Base-by-base conservation (phyloP, 2,888 invertebrate species). In the Patella caerulea region DNA sequence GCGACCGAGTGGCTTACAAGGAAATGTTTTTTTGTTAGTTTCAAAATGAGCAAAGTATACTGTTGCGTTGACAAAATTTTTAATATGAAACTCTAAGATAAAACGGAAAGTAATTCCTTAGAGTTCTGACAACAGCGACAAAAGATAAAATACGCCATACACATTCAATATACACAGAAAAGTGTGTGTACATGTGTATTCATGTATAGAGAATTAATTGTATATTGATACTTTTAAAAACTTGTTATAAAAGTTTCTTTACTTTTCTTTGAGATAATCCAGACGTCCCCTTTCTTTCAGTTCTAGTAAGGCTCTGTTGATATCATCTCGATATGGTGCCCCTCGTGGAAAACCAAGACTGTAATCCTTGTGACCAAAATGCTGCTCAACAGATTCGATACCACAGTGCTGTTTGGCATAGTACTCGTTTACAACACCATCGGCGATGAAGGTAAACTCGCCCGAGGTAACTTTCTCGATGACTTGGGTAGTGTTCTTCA, bases 271-370 rank as follows among this genome's bases (percentile, higher is more conserved):
- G 0, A 89, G 76, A 4, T 75, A 52, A 75, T 89, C 89, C 71
- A 89, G 75, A 0, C 77, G 75, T 9, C 87, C 88, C 14, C 82
- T 80, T 77, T 89, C 89, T 76, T 89, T 88, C 9, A 89, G 80
- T 24, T 81, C 79, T 69, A 89, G 77, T 4, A 89, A 76, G 1
- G 84, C 87, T 56, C 84, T 77, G 75, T 89, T 88, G 34, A 88
- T 86, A 73, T 88, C 87, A 65, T 88, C 87, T 29, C 85, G 79
- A 75, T 88, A 89, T 1, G 88, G 88, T 5, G 89, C 89, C 12
- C 88, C 88, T 71, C 85, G 85, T 0, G 89, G 89, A 71, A 89
- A 87, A 2, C 87, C 89, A 24, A 89, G 81, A 29, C 87, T 84
- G 77, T 86, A 89, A 73, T 88, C 86, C 69, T 88, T 89, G 55